Percentiles rank a stretch among this genome's conserved stretches.
These are phyloP conservation scores for Rhinogobio ventralis DNA, from an alignment of 2,797 vertebrate species.

Conservation along the genomic window DNA sequence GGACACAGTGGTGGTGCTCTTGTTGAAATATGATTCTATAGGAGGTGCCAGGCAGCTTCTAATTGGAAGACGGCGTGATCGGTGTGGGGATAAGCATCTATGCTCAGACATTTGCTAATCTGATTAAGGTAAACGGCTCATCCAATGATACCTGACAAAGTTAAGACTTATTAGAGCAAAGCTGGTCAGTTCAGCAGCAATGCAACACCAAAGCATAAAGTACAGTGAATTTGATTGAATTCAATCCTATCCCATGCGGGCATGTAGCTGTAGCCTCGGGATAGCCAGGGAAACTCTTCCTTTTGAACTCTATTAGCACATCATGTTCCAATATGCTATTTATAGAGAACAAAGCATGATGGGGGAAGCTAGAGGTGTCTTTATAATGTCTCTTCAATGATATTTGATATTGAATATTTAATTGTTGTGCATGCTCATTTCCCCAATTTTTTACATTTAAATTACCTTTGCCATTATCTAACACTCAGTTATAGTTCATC, in stretches of 20 bases:
- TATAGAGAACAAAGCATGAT: slow-evolving; percentile 14
- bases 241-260: slow-evolving; percentile 70
- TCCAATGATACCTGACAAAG: slow-evolving; percentile 70
- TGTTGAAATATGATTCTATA: slow-evolving; percentile 30
- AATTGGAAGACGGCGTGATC: slow-evolving; percentile 50
- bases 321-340: slow-evolving; percentile 10
- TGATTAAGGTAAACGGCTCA: slow-evolving; percentile 73
- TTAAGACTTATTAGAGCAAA: slow-evolving; percentile 65
- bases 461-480: background rate
- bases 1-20: background rate
- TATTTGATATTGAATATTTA: too few species aligned
- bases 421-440: too few species aligned
- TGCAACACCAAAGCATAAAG: slow-evolving; percentile 32
- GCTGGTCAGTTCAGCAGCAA: slow-evolving; percentile 50
- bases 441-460: background rate
- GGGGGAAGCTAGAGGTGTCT: background rate
- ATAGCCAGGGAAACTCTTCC: slow-evolving; percentile 19
- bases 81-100: slow-evolving; percentile 58
- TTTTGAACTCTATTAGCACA: slow-evolving; percentile 10
- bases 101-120: slow-evolving; percentile 70
- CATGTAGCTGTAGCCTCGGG: slow-evolving; percentile 56
- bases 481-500: background rate
- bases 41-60: background rate
- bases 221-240: slow-evolving; percentile 63
- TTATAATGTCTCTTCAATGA: slow-evolving; percentile 1